Evolutionary conservation across 2,113 vertebrate genomes (phyloP).

Genomic region (Anarhynchus alexandrinus): DNA sequence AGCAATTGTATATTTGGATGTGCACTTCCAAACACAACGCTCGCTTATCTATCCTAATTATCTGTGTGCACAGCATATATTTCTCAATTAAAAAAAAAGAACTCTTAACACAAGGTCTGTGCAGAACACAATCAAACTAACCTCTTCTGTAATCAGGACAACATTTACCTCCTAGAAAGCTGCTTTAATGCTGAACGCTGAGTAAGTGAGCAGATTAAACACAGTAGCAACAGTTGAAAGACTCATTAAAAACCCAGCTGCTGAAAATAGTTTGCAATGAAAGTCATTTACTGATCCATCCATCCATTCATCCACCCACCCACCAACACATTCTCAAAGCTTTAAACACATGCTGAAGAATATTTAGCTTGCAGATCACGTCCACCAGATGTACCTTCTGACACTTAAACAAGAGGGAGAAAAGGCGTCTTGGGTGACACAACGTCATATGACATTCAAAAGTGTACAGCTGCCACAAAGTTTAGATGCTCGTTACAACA

Average conservation of each 20-base stretch:
- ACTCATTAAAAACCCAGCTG: slow-evolving; percentile 35
- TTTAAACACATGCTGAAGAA: not conserved
- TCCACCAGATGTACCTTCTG: not conserved
- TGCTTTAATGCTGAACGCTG: not conserved
- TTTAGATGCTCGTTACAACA: not conserved
- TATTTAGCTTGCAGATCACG: not conserved
- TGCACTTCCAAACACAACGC: not conserved
- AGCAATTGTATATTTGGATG: not conserved
- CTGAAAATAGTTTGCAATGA: slow-evolving; percentile 28
- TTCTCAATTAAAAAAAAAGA: not conserved
- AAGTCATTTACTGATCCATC: slow-evolving; percentile 2
- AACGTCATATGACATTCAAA: not conserved
- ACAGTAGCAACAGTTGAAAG: slow-evolving; percentile 36
- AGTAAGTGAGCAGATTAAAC: slow-evolving; percentile 39
- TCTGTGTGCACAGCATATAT: not conserved
- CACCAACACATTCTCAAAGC: not conserved
- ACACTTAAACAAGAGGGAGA: not conserved
- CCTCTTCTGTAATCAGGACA: slow-evolving; percentile 32
- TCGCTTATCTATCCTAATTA: not conserved
- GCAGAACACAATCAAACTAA: slow-evolving; percentile 43
- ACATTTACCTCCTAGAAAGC: slow-evolving; percentile 33
- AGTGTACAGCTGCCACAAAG: not conserved
- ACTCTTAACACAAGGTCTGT: not conserved
- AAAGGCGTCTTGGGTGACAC: not conserved
- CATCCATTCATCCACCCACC: not conserved